A percentile compares a stretch with the other conserved stretches of the same genome.
phyloP scores from a whole-genome alignment of 2,113 vertebrate species.

The Mormyrus lacerda region DNA sequence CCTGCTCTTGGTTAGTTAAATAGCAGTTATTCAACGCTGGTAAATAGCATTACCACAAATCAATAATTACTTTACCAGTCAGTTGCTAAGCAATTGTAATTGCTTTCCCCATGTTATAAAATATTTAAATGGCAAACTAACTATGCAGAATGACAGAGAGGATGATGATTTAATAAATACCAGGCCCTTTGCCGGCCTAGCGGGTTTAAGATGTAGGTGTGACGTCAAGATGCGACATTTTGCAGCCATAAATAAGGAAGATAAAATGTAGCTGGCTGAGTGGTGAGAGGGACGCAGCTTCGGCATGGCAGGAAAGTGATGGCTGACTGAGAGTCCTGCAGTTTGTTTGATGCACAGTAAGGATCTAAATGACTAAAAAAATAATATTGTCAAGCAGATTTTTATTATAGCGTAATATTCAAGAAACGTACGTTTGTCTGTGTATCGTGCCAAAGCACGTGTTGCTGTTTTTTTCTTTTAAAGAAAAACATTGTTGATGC shows the following conservation, averaged over 20 bases:
- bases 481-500: neutral
- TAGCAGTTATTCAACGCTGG: neutral
- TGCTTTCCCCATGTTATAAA: neutral
- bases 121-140: neutral
- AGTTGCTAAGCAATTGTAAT: neutral
- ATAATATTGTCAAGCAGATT: neutral
- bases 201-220: neutral
- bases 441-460: neutral
- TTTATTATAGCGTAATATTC: neutral
- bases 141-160: neutral
- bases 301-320: neutral
- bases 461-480: neutral
- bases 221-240: neutral
- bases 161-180: neutral
- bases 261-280: neutral
- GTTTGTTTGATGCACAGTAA: neutral
- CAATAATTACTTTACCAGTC: neutral
- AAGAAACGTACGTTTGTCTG: neutral
- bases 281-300: neutral
- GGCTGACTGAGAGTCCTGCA: neutral
- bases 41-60: neutral
- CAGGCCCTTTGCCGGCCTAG: neutral
- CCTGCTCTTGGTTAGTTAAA: neutral
- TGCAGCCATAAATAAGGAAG: neutral
- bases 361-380: neutral